Evolutionary conservation across 2,888 invertebrate genomes (phyloP), one percentile per base, ranked within the genome.

Genomic region (Heliconius hortense): DNA sequence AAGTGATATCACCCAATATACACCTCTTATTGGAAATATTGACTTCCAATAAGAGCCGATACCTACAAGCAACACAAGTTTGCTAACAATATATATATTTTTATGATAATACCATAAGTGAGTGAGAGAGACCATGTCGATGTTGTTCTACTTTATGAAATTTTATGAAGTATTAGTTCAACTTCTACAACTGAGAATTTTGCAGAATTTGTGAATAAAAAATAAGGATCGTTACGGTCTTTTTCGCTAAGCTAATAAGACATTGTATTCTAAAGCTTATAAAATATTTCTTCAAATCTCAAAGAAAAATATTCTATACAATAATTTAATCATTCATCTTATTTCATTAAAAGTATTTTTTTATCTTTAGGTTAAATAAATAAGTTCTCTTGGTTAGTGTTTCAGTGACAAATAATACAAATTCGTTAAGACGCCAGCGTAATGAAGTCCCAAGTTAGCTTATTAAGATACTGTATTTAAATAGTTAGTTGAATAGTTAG

Each of bases 351-450:
- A 74, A 35, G 31, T 53, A 69, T 53, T 77, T 69, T 68, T 77
- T 69, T 68, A 21, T 59, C 39, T 69, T 68, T 75, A 53, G 28
- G 64, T 75, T 73, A 56, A 53, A 64, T 67, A 77, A 78, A 72
- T 59, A 77, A 43, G 69, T 72, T 18, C 48, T 48, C n/a, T 59
- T 64, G 68, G 71, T 63, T 72, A 67, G 62, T 59, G 77, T 74
- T 77, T 73, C 35, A 70, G 60, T 73, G 56, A 63, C 68, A 76
- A 78, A 77, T 78, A 77, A 66, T 75, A 75, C 72, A 73, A 48
- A 78, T 75, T 77, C 72, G 72, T 69, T 74, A 77, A 74, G 69
- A 78, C 73, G 64, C 73, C 72, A 73, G 64, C 72, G 72, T 77
- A 74, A 77, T 78, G 75, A 78, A 74, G 75, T 77, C 72, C 21